These are phyloP conservation scores for Caenorhabditis japonica DNA, from an alignment of 2,888 invertebrate genomes.

Conservation along the genomic window DNA sequence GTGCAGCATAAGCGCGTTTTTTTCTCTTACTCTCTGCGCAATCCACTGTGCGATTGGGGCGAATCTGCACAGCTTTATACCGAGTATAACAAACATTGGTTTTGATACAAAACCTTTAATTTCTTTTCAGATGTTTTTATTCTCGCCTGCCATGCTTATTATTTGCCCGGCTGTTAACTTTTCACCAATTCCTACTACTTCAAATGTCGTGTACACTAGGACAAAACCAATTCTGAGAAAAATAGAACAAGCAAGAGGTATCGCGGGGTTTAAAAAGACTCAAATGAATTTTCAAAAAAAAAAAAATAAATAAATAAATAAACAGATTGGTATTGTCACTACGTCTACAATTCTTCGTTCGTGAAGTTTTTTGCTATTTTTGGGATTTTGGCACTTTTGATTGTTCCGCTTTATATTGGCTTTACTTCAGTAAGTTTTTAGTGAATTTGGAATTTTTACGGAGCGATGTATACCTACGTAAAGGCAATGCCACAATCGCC, in stretches of 20 bases:
- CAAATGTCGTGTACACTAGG: background rate
- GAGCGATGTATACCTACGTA: too few species aligned
- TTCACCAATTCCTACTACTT: conserved; percentile 20
- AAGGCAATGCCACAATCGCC: too few species aligned
- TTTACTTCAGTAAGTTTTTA: conserved; percentile 3
- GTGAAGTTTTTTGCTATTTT: conserved; percentile 18
- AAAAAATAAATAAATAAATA: background rate
- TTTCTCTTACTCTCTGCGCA: too few species aligned
- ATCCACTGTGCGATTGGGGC: too few species aligned
- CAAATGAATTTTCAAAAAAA: too few species aligned
- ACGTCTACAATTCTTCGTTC: conserved; percentile 7
- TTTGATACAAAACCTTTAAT: background rate
- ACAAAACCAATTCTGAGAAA: conserved; percentile 11
- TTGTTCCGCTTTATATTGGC: conserved; percentile 26
- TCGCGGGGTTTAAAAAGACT: too few species aligned
- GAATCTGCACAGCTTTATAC: too few species aligned
- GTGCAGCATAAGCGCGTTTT: too few species aligned
- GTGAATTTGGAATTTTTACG: too few species aligned
- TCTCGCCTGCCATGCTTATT: conserved; percentile 42
- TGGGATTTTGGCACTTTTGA: background rate
- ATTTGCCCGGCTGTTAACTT: conserved; percentile 37
- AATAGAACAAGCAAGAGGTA: conserved; percentile 17
- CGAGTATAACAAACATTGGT: too few species aligned
- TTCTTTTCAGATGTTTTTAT: conserved; percentile 52
- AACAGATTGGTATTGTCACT: conserved; percentile 24